Base-by-base conservation (phyloP, 2,888 invertebrate species). In the Pandemis corylana region DNA sequence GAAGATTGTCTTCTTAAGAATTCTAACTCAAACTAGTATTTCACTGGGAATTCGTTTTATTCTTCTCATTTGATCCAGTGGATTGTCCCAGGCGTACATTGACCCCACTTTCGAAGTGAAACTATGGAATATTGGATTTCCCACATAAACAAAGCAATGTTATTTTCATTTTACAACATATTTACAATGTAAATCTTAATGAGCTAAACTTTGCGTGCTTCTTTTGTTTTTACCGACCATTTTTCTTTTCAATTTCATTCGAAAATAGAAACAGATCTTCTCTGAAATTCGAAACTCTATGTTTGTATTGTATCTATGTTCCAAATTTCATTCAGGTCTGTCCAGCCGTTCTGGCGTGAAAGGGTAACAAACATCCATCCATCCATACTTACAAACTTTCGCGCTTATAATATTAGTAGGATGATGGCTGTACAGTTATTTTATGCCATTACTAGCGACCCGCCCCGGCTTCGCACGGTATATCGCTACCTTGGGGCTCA, bases 101-200 rank as follows among this genome's bases (percentile, higher is more conserved):
- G 64, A 42, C 51, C 62, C 62, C 67, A n/a, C 72, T 73, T 73
- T 73, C 72, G 66, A 69, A 74, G 69, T 59, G 71, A 77, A 72
- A 76, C 63, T 44, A 15, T 41, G 56, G 56, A 36, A 66, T 42
- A 63, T 68, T 62, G 68, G 68, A 62, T 44, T 71, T 71, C 62
- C 53, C 68, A 72, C 72, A 67, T 44, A 44, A 56, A 7, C 65
- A 65, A 65, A 42, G 41, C 67, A 53, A 53, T 67, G 51, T n/a
- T 36, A 36, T 51, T 41, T 53, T 41, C 53, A 67, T 51, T 41
- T 15, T 67, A 28, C 59, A 9, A 28, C 12, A 10, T 59, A 28
- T 28, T 59, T 12, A 59, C 59, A 28, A 28, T 28, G 59, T 12
- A 28, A 20, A 12, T 59, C 12, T 20, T 56, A 12, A 4, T 56